phyloP scores from a whole-genome alignment of 35 echinoderm and acorn worm species.

The Apostichopus californicus region DNA sequence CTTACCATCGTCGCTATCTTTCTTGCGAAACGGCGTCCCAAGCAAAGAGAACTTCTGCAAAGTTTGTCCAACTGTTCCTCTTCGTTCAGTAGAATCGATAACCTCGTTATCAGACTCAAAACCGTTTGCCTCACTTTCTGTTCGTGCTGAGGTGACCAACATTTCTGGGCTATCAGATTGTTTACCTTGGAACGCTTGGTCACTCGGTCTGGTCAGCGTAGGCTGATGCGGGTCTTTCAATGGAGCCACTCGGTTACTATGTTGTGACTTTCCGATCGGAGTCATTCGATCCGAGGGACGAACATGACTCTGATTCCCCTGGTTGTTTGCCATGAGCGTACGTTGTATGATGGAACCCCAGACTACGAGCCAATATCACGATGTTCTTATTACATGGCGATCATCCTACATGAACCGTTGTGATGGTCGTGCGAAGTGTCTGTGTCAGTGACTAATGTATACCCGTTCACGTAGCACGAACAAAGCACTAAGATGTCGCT shows the following conservation, averaged over 20 bases:
- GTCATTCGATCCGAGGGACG: background rate
- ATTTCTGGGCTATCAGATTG: background rate
- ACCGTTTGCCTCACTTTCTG: background rate
- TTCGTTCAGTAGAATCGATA: too few relatives aligned
- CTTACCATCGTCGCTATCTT: constrained; percentile 1
- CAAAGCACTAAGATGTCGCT: too few relatives aligned
- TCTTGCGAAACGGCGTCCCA: constrained; percentile 23
- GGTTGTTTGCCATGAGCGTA: background rate
- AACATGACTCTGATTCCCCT: background rate
- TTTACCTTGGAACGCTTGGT: background rate
- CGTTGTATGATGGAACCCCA: background rate
- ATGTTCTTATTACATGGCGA: background rate
- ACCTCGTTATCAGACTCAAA: too few relatives aligned
- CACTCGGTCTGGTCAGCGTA: background rate
- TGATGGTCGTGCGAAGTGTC: too few relatives aligned
- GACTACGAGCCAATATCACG: background rate
- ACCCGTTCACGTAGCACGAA: too few relatives aligned
- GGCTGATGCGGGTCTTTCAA: background rate
- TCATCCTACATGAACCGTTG: background rate
- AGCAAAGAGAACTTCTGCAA: constrained; percentile 4
- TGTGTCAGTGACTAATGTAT: too few relatives aligned
- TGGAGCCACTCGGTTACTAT: background rate
- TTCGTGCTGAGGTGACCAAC: background rate
- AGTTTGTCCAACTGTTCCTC: background rate
- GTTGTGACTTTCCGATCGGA: background rate